Evolutionary conservation across 2,113 vertebrate genomes (phyloP), one percentile per base, ranked within the genome.

Genomic region (Ardeotis arabs): DNA sequence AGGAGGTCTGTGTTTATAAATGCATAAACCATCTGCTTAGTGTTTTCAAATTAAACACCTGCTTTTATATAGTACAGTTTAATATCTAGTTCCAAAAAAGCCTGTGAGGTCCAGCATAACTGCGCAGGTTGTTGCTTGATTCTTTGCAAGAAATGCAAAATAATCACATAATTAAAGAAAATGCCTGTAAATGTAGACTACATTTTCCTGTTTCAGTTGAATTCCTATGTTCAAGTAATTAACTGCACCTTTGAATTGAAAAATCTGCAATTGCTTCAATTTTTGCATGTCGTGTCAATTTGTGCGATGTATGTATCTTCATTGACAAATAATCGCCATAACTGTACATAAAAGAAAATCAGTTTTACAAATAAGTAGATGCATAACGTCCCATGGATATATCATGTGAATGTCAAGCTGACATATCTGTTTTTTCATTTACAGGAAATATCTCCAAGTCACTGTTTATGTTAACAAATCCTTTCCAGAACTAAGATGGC

Each of bases 31-130:
- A 86, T 91, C 86, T 96, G 75, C 55, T 89, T 53, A 94, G 47
- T 79, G 60, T 63, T 91, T 93, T 66, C n/a, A 91, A 96, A 95
- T 74, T 67, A 95, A 97, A 96, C 49, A 95, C 84, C 52, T 89
- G 63, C 5, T 56, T 70, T 85, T 76, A 86, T 79, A 47, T 52
- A 89, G 60, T 24, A 58, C 27, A 59, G 59, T 84, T 82, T 89
- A 82, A 85, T 81, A 78, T 75, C 87, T 80, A 95, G 63, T 88
- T 93, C 66, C 55, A 83, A 80, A 92, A 88, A 91, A 80, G 1
- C 12, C 15, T 95, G 49, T 77, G 82, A 78, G 23, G n/a, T 94
- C 72, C 56, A 77, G 79, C 0, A 0, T 64, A 69, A 44, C 27
- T 82, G 20, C 2, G 10, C 76, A 89, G 49, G 35, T 50, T 96